Evolutionary conservation across 1,140 invertebrate species (phyloP), one percentile per base, ranked within the genome.

Genomic region (Drosophila sproati): DNA sequence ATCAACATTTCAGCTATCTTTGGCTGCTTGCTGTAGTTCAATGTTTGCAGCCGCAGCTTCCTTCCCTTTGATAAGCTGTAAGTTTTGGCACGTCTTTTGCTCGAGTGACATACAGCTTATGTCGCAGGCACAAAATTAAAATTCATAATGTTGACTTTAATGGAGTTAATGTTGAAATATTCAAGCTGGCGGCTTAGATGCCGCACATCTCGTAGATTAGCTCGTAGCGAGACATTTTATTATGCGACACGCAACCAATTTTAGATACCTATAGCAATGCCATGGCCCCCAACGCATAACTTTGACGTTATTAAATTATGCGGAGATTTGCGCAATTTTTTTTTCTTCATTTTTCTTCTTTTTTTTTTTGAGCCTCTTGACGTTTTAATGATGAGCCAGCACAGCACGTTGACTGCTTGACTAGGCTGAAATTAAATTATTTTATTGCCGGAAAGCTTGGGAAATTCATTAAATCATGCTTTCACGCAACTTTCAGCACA

Each of bases 241-340:
- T 88, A 80, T 80, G 77, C 82, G 80, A 71, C 77, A 88, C 76
- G 77, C 74, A 80, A 72, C 48, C 77, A 67, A 57, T 63, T 63
- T 57, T 35, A 43, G 71, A 37, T 75, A 80, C 62, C 76, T 76
- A 47, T 69, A 61, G 61, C 47, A 55, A 63, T 78, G 59, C 45
- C 37, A 47, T 45, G 28, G 66, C 48, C 37, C 50, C 56, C 51
- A 47, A 47, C 50, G 59, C 59, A 66, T 51, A 82, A 74, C 74
- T 70, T 87, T 80, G 74, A 78, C 71, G 60, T 89, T 89, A 88
- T 88, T 88, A 88, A 88, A 88, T 89, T 88, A 88, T 88, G 85
- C 74, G 74, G 80, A 81, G 85, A 88, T 88, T 89, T 88, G 78
- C 57, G 56, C 74, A 73, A 73, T 78, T 87, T 81, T 20, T 20